These are phyloP conservation scores for Melieria omissa DNA, from an alignment of 2,888 invertebrate species.

Conservation along the genomic window DNA sequence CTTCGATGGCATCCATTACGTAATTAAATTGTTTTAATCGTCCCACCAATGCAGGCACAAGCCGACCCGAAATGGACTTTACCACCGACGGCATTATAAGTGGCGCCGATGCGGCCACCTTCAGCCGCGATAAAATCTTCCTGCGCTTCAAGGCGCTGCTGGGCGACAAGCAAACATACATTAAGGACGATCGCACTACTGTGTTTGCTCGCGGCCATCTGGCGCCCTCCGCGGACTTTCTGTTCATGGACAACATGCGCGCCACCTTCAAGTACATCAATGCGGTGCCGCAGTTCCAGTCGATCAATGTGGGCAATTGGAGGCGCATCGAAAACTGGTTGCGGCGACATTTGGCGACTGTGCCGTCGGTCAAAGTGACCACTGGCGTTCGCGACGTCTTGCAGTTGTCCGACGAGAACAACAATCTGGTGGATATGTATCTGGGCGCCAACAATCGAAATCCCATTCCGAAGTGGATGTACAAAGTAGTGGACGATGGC, in stretches of 20 bases:
- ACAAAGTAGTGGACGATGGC: slow-evolving; percentile 37
- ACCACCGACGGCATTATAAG: slow-evolving; percentile 50
- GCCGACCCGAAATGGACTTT: slow-evolving; percentile 32
- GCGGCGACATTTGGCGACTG: slow-evolving; percentile 54
- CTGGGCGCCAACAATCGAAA: slow-evolving; percentile 25
- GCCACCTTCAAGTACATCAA: slow-evolving; percentile 69
- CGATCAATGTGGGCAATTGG: slow-evolving; percentile 71
- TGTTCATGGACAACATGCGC: slow-evolving; percentile 65
- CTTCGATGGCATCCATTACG: not conserved
- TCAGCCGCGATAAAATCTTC: slow-evolving; percentile 46
- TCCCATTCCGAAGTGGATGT: slow-evolving; percentile 41
- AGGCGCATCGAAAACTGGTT: slow-evolving; percentile 65
- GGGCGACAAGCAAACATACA: slow-evolving; percentile 32
- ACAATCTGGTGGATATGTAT: slow-evolving; percentile 17
- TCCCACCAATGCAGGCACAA: slow-evolving; percentile 21
- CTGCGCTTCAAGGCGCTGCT: slow-evolving; percentile 30
- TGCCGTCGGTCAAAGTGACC: slow-evolving; percentile 21
- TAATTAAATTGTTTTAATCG: not conserved
- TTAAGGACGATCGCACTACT: slow-evolving; percentile 26
- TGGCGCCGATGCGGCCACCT: slow-evolving; percentile 46
- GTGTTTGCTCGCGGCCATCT: slow-evolving; percentile 67
- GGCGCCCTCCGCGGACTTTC: slow-evolving; percentile 67
- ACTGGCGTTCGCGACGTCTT: slow-evolving; percentile 37
- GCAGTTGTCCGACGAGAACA: slow-evolving; percentile 21
- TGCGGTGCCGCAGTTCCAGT: slow-evolving; percentile 68